Base-by-base conservation (phyloP, 2,888 invertebrate species). In the Cantharis lateralis region DNA sequence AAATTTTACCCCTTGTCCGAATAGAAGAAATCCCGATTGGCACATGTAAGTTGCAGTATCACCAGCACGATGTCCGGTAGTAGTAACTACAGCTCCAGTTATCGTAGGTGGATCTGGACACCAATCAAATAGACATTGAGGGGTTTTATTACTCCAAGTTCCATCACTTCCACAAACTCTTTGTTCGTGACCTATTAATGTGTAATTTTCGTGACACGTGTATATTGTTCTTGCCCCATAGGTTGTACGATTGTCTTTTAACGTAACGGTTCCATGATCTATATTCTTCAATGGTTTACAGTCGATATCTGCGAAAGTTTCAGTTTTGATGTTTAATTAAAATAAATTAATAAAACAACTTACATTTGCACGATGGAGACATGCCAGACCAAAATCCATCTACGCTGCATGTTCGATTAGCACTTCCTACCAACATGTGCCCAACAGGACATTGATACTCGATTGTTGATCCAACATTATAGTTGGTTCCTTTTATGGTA, bases 311-410 rank as follows among this genome's bases (percentile, higher is more conserved):
- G 86, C n/a, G 85, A 84, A 79, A 81, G 74, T 10, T 15, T 20
- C 74, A 20, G 10, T 69, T 32, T n/a, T 15, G 11, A 11, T 63
- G 13, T 63, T 18, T 1, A 16, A 63, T 1, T 16, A 5, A 5
- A 18, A 13, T 3, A 18, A 18, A 18, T 63, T 32, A 11, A 62
- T 15, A 1, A 2, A 68, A 88, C 13, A 72, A 85, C 93, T 92
- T 90, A 96, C 96, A 96, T 93, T 95, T 95, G 87, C 97, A 97
- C 74, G 92, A 91, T 1, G 97, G 96, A 0, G 96, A 93, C 0
- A 88, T 86, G 2, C 94, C 95, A 61, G 94, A 94, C 97, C 97
- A 97, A 84, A 95, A 94, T 1, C 97, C 97, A 83, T 93, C 93
- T 10, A 88, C 86, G 71, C 91, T 91, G 86, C 97, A 97, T 61